Base-by-base conservation (phyloP, 2,888 invertebrate genomes). In the Eupithecia subumbrata region DNA sequence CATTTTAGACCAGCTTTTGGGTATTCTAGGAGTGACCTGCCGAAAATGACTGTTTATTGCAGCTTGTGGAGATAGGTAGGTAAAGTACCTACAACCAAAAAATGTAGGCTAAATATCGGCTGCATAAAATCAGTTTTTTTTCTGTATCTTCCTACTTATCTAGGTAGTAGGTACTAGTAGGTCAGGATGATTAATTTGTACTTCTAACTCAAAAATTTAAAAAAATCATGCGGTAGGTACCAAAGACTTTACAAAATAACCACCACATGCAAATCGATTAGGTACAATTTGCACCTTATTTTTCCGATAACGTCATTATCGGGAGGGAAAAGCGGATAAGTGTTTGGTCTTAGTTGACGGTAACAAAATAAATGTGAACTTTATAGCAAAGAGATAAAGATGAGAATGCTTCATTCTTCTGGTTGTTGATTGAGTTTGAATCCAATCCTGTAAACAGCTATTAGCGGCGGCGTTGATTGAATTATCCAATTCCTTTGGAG, bases 401-500 rank as follows among this genome's bases (percentile, higher is more conserved):
- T 71, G 71, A 68, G 52, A 73, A 56, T 73, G 56, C 71, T 52
- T 64, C 63, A 66, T 73, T 71, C 45, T 75, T 77, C 73, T 67
- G 71, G 43, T 68, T 71, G 75, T 73, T 77, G 77, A 77, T 77
- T 77, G 77, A 77, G 77, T 77, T 77, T 75, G 37, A 77, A 77
- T 82, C 76, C 80, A 84, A 79, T 80, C 79, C 80, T 82, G 80
- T 84, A 83, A 86, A 84, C 82, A 84, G 82, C 79, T 82, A 84
- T 84, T 85, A 84, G 80, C 82, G 82, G 76, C 76, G 79, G 81
- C 80, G 82, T 81, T 76, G 84, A 87, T 87, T 84, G 81, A 86
- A 86, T 87, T 87, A 86, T 84, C 84, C 82, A 83, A 80, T 81
- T 82, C 82, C 82, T 81, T 80, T 77, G 81, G 76, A 79, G 79